These are phyloP conservation scores for Pomacea canaliculata DNA, from an alignment of 2,888 invertebrate genomes.

Conservation along the genomic window DNA sequence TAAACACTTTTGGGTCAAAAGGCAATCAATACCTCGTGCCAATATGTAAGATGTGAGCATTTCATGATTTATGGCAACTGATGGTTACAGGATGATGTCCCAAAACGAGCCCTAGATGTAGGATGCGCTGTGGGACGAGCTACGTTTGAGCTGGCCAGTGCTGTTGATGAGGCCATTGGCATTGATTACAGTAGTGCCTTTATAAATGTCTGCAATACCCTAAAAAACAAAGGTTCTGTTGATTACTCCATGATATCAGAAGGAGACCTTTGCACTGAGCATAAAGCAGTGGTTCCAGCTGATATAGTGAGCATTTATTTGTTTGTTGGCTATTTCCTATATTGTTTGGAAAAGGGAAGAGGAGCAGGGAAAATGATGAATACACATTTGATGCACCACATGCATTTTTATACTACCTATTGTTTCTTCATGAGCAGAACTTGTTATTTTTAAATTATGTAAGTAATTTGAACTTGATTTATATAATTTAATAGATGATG, in stretches of 20 bases:
- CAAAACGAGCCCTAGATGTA: slow-evolving; percentile 64
- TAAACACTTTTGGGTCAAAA: too few species aligned
- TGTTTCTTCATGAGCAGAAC: too few species aligned
- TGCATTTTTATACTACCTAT: too few species aligned
- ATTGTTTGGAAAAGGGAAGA: too few species aligned
- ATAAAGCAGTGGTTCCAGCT: slow-evolving; percentile 50
- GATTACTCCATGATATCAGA: slow-evolving; percentile 59
- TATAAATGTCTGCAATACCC: slow-evolving; percentile 60
- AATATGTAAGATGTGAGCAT: too few species aligned
- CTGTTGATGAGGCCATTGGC: slow-evolving; percentile 64
- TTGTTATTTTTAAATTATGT: too few species aligned
- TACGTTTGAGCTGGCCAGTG: slow-evolving; percentile 62
- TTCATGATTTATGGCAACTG: too few species aligned
- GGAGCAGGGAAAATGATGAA: too few species aligned
- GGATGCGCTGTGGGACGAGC: slow-evolving; percentile 69
- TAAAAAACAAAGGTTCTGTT: slow-evolving; percentile 54
- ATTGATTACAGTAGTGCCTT: slow-evolving; percentile 67
- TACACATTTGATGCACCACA: too few species aligned
- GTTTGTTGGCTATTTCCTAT: not conserved
- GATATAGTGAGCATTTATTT: slow-evolving; percentile 50
- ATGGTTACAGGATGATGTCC: slow-evolving; percentile 36
- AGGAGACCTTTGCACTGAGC: slow-evolving; percentile 59
- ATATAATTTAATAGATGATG: too few species aligned
- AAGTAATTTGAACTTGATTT: too few species aligned
- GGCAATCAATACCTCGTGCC: too few species aligned